Conservation (phyloP, 2,113 vertebrate species). For the Xenopus tropicalis region UCB_Xtro_10.0 CM004450.2:137252501-137253000, state of each 20-base stretch:
- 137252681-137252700: constrained; percentile 65
- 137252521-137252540: constrained; percentile 10
- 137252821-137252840: background rate
- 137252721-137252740: constrained; percentile 58
- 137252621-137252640: constrained; percentile 45
- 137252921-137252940: too few relatives aligned
- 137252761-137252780: background rate
- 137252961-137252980: background rate
- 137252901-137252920: background rate
- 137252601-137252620: constrained; percentile 44
- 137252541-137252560: constrained; percentile 6
- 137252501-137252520: too few relatives aligned
- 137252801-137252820: constrained; percentile 12
- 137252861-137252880: background rate
- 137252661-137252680: constrained; percentile 53
- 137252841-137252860: background rate
- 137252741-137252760: constrained; percentile 48
- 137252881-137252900: too few relatives aligned
- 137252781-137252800: constrained; percentile 28
- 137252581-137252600: constrained; percentile 59
- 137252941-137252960: background rate
- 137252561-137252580: constrained; percentile 13
- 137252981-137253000: background rate
- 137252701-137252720: constrained; percentile 61
- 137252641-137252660: constrained; percentile 59